Conservation (phyloP, 2,888 invertebrate genomes). For the Plagiodera versicolora region DNA sequence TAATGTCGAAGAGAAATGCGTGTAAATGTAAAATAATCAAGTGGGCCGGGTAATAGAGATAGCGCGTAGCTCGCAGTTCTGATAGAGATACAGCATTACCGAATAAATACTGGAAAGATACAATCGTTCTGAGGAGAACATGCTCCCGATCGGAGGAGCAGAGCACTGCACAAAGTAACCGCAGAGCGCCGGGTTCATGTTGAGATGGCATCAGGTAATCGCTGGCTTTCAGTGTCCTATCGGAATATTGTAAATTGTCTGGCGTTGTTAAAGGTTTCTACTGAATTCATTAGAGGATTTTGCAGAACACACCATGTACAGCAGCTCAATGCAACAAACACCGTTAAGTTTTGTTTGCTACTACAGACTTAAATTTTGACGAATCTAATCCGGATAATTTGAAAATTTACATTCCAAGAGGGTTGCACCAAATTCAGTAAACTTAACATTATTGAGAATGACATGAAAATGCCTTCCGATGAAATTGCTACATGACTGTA, state of each 20-base stretch:
- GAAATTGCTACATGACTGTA: too few relatives aligned
- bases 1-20: conserved; percentile 46
- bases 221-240: conserved; percentile 34
- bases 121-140: conserved; percentile 46
- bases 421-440: too few relatives aligned
- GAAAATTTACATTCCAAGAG: too few relatives aligned
- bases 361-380: too few relatives aligned
- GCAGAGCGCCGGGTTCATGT: conserved; percentile 39
- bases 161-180: conserved; percentile 40
- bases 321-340: background rate
- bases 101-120: conserved; percentile 51
- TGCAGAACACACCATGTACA: background rate
- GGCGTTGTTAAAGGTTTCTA: conserved; percentile 25
- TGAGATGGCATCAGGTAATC: conserved; percentile 34
- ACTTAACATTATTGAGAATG: too few relatives aligned
- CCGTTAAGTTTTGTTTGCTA: background rate
- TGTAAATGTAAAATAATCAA: conserved; percentile 55
- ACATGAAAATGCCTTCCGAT: too few relatives aligned
- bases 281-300: conserved; percentile 32
- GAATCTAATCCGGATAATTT: too few relatives aligned
- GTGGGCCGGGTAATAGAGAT: conserved; percentile 53
- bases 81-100: conserved; percentile 55
- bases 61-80: conserved; percentile 50
- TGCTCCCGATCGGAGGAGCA: conserved; percentile 53
- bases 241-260: conserved; percentile 38